Conservation (phyloP, 2,888 invertebrate genomes). For the Scaeva pyrastri region DNA sequence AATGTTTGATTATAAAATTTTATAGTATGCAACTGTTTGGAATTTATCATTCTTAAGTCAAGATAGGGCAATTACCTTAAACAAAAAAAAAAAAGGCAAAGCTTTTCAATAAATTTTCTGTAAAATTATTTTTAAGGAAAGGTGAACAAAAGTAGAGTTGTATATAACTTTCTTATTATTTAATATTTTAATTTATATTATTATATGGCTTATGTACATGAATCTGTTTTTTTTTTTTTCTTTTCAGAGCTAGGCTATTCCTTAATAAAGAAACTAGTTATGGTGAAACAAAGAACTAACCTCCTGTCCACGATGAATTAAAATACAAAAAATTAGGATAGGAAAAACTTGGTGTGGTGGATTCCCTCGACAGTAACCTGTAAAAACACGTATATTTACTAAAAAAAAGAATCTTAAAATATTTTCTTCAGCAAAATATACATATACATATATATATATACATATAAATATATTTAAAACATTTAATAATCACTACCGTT, state of each 20-base stretch:
- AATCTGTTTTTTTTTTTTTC: too few relatives aligned
- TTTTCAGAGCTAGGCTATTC: constrained; percentile 26
- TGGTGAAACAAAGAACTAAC: constrained; percentile 38
- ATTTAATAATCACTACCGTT: constrained; percentile 58
- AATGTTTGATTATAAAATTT: too few relatives aligned
- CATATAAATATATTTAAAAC: constrained; percentile 13
- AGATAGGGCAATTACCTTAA: too few relatives aligned
- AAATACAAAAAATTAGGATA: constrained; percentile 1
- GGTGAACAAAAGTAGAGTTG: too few relatives aligned
- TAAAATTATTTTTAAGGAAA: too few relatives aligned
- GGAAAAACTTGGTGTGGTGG: constrained; percentile 52
- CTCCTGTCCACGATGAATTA: constrained; percentile 47
- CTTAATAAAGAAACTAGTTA: neutral
- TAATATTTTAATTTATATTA: too few relatives aligned
- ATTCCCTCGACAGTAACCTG: constrained; percentile 58
- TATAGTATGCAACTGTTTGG: too few relatives aligned
- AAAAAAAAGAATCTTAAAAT: constrained; percentile 46
- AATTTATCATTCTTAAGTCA: too few relatives aligned
- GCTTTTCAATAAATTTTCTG: too few relatives aligned
- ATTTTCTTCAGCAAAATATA: constrained; percentile 52
- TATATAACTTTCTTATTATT: too few relatives aligned
- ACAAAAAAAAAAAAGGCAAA: too few relatives aligned
- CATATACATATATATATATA: constrained; percentile 26
- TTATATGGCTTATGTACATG: neutral
- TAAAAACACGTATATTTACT: constrained; percentile 65